phyloP scores from a whole-genome alignment of 1,140 invertebrate species.

The Pantala flavescens region DNA sequence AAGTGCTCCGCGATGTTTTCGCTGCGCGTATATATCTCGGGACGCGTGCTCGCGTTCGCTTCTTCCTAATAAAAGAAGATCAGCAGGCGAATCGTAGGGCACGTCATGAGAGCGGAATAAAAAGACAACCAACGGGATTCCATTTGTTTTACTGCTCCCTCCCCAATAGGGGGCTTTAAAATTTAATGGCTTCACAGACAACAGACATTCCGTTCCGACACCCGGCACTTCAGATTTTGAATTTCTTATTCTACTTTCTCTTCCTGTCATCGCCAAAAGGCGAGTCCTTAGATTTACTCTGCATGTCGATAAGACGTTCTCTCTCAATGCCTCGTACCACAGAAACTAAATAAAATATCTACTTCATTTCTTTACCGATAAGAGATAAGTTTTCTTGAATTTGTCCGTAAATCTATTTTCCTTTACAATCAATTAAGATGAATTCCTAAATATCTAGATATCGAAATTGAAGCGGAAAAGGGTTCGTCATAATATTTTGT shows the following conservation, averaged over 20 bases:
- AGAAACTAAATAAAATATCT: no score
- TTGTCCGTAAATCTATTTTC: no score
- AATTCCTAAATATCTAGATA: no score
- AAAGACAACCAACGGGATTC: background rate
- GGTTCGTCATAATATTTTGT: no score
- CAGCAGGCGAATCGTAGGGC: no score
- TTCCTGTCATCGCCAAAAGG: background rate
- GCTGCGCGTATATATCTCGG: background rate
- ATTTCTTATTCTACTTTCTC: background rate
- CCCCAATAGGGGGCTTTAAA: background rate
- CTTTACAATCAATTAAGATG: no score
- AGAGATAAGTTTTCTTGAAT: no score
- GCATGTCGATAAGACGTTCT: constrained; percentile 2
- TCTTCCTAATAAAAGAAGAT: background rate
- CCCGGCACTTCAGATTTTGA: background rate
- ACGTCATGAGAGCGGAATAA: no score
- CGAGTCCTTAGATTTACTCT: constrained; percentile 2
- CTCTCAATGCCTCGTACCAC: no score
- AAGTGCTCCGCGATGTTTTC: background rate
- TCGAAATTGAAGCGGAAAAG: no score
- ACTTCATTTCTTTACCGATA: no score
- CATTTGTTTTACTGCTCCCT: background rate
- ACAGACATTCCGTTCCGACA: background rate
- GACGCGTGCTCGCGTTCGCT: background rate
- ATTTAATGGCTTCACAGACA: background rate